phyloP scores from a whole-genome alignment of 1,140 invertebrate genomes.

The Bombus soroeensis region DNA sequence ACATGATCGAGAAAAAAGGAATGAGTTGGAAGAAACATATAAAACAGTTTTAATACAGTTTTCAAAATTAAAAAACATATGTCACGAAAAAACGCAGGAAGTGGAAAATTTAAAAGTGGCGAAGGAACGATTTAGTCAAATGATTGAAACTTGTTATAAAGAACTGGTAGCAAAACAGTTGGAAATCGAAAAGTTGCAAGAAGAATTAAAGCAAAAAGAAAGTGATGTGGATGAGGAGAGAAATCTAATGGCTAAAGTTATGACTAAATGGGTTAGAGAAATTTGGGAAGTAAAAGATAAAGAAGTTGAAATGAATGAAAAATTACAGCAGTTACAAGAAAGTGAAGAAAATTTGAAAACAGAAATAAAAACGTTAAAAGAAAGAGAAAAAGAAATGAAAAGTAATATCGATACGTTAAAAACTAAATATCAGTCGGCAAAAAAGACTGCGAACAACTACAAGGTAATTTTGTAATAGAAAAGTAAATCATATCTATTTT shows the following conservation, averaged over 20 bases:
- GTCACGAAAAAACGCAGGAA: constrained; percentile 72
- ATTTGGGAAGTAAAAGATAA: constrained; percentile 69
- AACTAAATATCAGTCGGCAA: constrained; percentile 73
- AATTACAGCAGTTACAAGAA: constrained; percentile 66
- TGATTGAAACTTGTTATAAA: constrained; percentile 71
- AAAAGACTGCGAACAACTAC: constrained; percentile 75
- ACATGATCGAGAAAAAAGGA: constrained; percentile 68
- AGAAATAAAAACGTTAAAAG: constrained; percentile 67
- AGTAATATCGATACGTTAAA: constrained; percentile 66
- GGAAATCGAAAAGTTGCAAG: constrained; percentile 72
- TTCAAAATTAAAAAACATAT: constrained; percentile 68
- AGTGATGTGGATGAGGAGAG: constrained; percentile 74
- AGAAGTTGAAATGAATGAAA: constrained; percentile 68
- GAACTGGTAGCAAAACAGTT: constrained; percentile 70
- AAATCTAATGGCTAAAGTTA: constrained; percentile 74
- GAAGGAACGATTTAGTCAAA: constrained; percentile 72
- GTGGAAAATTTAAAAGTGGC: constrained; percentile 67
- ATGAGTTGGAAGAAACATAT: constrained; percentile 73
- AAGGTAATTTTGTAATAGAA: constrained; percentile 68
- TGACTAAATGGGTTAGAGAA: constrained; percentile 75
- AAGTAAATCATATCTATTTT: background rate
- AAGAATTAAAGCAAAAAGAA: constrained; percentile 67
- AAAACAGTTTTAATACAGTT: constrained; percentile 60
- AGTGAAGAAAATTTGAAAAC: constrained; percentile 59
- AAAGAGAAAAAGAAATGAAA: constrained; percentile 70